A percentile compares a stretch with the other conserved stretches of the same genome.
Conservation (phyloP, 2,113 vertebrate species). For the Trichechus manatus region DNA sequence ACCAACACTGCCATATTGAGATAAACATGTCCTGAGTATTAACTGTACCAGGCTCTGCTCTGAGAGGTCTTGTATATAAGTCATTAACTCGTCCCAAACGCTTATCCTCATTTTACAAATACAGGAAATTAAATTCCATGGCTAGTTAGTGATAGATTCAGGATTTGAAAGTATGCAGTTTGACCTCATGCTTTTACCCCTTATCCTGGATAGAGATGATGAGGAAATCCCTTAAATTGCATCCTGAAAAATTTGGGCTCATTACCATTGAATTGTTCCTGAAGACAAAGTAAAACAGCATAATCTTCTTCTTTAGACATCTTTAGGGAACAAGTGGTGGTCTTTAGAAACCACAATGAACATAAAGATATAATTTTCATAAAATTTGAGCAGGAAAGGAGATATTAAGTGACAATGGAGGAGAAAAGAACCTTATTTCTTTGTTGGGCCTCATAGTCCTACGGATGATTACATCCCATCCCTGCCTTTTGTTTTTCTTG, state of each 20-base stretch:
- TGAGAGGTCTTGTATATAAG: not conserved
- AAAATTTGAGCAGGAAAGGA: conserved; percentile 51
- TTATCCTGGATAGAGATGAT: not conserved
- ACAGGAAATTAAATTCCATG: not conserved
- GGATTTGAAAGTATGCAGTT: conserved; percentile 6
- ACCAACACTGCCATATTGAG: fast-evolving
- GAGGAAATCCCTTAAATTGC: conserved; percentile 46
- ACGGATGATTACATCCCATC: not conserved
- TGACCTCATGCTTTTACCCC: not conserved
- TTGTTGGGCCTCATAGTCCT: not conserved
- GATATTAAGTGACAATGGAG: conserved; percentile 36
- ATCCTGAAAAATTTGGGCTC: not conserved
- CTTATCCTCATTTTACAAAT: not conserved
- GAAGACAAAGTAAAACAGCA: not conserved
- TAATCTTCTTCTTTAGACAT: not conserved
- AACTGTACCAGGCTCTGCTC: no score
- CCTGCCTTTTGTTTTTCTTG: conserved; percentile 25
- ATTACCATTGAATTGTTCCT: conserved; percentile 45
- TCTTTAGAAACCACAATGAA: conserved; percentile 55
- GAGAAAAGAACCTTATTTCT: conserved; percentile 7
- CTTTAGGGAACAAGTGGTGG: not conserved
- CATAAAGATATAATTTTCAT: conserved; percentile 51
- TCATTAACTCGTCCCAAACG: not conserved
- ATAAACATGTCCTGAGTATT: not conserved
- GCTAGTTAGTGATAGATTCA: not conserved